Evolutionary conservation across 2,888 invertebrate species (phyloP).

Genomic region (Ophion slaviceki): DNA sequence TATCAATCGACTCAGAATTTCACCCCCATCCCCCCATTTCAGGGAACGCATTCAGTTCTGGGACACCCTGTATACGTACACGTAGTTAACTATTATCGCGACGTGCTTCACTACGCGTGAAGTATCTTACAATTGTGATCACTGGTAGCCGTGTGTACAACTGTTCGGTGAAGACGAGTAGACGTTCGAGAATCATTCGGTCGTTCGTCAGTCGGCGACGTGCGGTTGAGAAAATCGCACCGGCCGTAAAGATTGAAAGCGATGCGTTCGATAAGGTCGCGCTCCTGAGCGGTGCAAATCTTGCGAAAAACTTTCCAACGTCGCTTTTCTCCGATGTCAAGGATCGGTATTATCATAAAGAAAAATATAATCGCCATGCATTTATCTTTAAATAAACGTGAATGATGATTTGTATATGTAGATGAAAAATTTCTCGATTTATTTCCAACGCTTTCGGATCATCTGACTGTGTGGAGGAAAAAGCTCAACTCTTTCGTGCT

Average conservation of each 20-base stretch:
- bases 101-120: slow-evolving; percentile 65
- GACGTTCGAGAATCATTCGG: slow-evolving; percentile 60
- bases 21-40: too few species aligned
- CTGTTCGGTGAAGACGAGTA: slow-evolving; percentile 26
- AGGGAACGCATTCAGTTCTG: too few species aligned
- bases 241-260: slow-evolving; percentile 30
- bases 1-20: too few species aligned
- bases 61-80: background rate
- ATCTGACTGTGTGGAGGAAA: background rate
- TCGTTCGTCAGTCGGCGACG: slow-evolving; percentile 43
- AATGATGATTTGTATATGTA: background rate
- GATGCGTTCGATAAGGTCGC: slow-evolving; percentile 58
- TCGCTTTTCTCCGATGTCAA: background rate
- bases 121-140: slow-evolving; percentile 57
- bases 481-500: background rate
- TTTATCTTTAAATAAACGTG: background rate
- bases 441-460: background rate
- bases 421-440: background rate
- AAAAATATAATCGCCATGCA: background rate
- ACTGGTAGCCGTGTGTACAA: slow-evolving; percentile 22
- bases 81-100: slow-evolving; percentile 48
- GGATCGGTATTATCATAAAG: background rate
- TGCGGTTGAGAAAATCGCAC: slow-evolving; percentile 39
- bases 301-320: slow-evolving; percentile 22
- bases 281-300: slow-evolving; percentile 44